Base-by-base conservation (phyloP, 2,888 invertebrate genomes). In the Macropis europaea region DNA sequence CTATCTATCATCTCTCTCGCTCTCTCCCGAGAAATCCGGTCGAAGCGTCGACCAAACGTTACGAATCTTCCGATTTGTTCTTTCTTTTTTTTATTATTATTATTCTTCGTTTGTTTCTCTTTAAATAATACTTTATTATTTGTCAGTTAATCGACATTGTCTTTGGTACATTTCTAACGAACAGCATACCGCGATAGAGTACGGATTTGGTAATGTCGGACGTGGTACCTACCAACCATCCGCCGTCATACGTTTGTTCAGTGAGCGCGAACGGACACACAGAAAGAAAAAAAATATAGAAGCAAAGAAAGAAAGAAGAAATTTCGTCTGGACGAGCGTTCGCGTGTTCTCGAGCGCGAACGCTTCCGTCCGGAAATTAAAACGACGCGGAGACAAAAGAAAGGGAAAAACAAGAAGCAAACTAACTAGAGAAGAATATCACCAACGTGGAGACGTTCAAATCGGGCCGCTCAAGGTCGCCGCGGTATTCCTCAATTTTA, bases 101-200 rank as follows among this genome's bases (percentile, higher is more conserved):
- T 40, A 36, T 26, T 38, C 5, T 9, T 60, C 42, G 42, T 19
- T 48, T 38, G 24, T 42, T 69, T 66, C 38, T 48, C 52, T 63
- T 48, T 77, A 73, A 81, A 78, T 71, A 82, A 69, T 77, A 82
- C 73, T 74, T 73, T n/a, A n/a, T 57, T 67, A 54, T 74, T 73
- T 66, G 75, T 67, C 62, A 66, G 73, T 78, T 77, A 82, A 82
- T 81, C 73, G 80, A 84, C 79, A 75, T 83, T 83, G 85, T 88
- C 88, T 89, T 89, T 89, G 89, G 89, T 89, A 88, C 87, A 87
- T 88, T 86, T 86, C 86, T 85, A 88, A 88, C 84, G 84, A 85
- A 88, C 87, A 88, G 87, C 88, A 76, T 83, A 82, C 82, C 85
- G 73, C 73, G 82, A 42, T 28, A 63, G 52, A 73, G 81, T 82